Conservation (phyloP, 2,113 vertebrate genomes). For the Galeopterus variegatus region DNA sequence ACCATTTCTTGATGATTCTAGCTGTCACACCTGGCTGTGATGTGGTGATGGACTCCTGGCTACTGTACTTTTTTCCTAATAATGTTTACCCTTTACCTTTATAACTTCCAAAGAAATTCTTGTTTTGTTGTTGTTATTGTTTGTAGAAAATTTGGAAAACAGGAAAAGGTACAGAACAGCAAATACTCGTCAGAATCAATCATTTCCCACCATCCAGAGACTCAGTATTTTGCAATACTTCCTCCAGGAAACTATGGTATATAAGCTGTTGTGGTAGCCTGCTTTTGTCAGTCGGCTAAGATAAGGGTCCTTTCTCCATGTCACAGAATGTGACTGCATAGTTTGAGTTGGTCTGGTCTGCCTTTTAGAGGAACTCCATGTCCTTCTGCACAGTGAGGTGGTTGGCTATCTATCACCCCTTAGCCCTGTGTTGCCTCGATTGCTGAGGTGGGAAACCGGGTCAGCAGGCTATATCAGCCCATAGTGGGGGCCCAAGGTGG, state of each 20-base stretch:
- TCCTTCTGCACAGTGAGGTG: neutral
- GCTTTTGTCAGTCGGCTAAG: neutral
- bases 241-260: neutral
- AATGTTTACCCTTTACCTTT: neutral
- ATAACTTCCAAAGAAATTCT: neutral
- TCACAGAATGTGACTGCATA: neutral
- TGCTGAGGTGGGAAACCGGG: neutral
- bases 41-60: fast-evolving
- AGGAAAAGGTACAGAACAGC: neutral
- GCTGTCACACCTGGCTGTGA: neutral
- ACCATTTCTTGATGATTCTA: fast-evolving
- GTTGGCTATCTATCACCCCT: neutral
- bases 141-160: neutral
- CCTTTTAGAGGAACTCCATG: neutral
- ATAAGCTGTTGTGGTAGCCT: neutral
- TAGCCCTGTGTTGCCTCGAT: neutral
- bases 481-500: neutral
- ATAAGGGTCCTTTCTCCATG: neutral
- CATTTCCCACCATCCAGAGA: neutral
- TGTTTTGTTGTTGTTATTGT: neutral
- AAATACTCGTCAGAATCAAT: neutral
- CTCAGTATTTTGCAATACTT: neutral
- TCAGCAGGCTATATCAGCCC: neutral
- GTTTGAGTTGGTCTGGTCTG: neutral
- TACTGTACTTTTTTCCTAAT: too few relatives aligned